Evolutionary conservation across 2,888 invertebrate genomes (phyloP).

Genomic region (Campoletis raptor): DNA sequence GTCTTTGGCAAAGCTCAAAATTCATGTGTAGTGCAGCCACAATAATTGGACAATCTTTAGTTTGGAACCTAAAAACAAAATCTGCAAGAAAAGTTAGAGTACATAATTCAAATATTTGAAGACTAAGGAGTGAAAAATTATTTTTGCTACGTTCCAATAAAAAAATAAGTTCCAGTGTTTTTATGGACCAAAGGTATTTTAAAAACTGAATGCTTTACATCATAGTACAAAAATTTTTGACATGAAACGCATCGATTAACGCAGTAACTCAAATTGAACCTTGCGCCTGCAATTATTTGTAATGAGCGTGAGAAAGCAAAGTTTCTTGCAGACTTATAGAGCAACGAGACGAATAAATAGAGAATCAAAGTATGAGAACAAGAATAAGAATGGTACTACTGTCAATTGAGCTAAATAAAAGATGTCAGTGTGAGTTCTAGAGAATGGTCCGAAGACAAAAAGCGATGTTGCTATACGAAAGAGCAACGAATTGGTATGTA

Average conservation of each 20-base stretch:
- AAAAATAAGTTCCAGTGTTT: too few relatives aligned
- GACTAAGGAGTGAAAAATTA: too few relatives aligned
- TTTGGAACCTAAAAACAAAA: too few relatives aligned
- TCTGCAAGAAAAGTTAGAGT: too few relatives aligned
- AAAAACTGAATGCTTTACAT: background rate
- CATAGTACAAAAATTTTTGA: background rate
- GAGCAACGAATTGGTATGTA: slow-evolving; percentile 80
- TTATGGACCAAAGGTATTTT: too few relatives aligned
- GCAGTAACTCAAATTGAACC: background rate
- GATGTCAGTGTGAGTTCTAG: slow-evolving; percentile 66
- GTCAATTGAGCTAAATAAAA: slow-evolving; percentile 75
- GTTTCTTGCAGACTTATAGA: background rate
- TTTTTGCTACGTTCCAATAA: too few relatives aligned
- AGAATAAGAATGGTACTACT: slow-evolving; percentile 65
- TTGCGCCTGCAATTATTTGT: background rate
- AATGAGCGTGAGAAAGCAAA: background rate
- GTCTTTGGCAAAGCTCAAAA: too few relatives aligned
- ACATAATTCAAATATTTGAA: too few relatives aligned
- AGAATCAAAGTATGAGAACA: background rate
- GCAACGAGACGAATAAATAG: background rate
- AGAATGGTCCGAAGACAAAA: slow-evolving; percentile 30
- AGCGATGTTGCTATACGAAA: slow-evolving; percentile 61
- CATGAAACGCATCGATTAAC: background rate
- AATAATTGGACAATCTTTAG: too few relatives aligned
- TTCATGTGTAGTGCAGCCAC: too few relatives aligned